Base-by-base conservation (phyloP, 1,140 invertebrate species). In the Pseudomyrmex gracilis region DNA sequence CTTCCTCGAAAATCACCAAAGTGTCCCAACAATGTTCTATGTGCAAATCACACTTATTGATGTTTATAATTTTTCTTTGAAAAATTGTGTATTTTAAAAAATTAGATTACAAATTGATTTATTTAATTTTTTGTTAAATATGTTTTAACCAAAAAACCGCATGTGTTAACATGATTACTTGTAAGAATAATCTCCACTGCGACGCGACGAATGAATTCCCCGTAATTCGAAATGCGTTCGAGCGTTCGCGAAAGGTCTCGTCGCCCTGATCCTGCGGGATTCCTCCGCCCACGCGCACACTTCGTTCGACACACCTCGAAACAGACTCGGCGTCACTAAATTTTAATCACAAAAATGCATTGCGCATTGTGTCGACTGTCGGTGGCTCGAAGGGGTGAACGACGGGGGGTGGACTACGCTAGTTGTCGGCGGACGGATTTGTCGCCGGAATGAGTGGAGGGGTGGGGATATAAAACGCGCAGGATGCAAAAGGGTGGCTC, bases 321-420 rank as follows among this genome's bases (percentile, higher is more conserved):
- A 83, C 68, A 45, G 43, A 71, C 73, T 53, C 53, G 22, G 22
- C 67, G 84, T 84, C 76, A 87, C 83, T 91, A 92, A 91, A 92
- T 91, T 93, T 92, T 93, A 93, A 93, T 93, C 92, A 91, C 83
- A 90, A 92, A 93, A 92, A 93, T 92, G 92, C 87, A 90, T 92
- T 89, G 90, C 82, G 70, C 83, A 91, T 91, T 92, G 91, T 92
- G 87, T 53, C 70, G 64, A 34, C 58, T 76, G 82, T 82, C 76
- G 87, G 57, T 85, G 84, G 86, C 82, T 43, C 53, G 47, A 64
- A 73, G 58, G 74, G 71, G 53, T 55, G 22, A 58, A 22, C 24
- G n/a, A 58, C 5, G 66, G 64, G 68, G 64, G 67, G 58, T 83
- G 73, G 73, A 73, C 76, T 61, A 71, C 57, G 74, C 34, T 71